Conservation (phyloP, 2,797 vertebrate species). For the Parauchenoglanis ngamensis region DNA sequence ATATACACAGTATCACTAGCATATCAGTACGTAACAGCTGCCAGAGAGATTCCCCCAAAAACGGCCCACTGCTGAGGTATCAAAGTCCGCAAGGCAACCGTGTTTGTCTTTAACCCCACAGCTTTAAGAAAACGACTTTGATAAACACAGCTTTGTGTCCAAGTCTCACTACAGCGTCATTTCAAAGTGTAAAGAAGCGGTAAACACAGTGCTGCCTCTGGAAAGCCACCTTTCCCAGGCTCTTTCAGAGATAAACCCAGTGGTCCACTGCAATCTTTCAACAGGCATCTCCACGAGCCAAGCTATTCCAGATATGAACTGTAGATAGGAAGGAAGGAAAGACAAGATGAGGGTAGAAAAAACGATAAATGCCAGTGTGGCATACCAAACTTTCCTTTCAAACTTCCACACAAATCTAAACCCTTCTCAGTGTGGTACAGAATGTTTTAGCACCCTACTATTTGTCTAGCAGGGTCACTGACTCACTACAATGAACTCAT, state of each 20-base stretch:
- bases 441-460: background rate
- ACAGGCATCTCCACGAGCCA: conserved; percentile 10
- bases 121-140: background rate
- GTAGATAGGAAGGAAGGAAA: conserved; percentile 42
- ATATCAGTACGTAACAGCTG: conserved; percentile 30
- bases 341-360: conserved; percentile 11
- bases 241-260: conserved; percentile 16
- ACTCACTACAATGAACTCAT: background rate
- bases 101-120: conserved; percentile 15
- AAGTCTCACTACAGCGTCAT: background rate
- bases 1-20: conserved; percentile 36
- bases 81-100: conserved; percentile 26
- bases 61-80: conserved; percentile 23
- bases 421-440: background rate
- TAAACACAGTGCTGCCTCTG: background rate
- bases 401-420: background rate
- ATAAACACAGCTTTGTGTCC: background rate
- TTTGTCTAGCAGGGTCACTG: background rate
- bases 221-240: conserved; percentile 37
- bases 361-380: conserved; percentile 20
- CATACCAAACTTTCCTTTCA: background rate
- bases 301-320: conserved; percentile 20
- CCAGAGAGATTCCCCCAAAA: conserved; percentile 26
- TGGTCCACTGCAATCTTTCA: background rate
- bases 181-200: background rate